phyloP scores from a whole-genome alignment of 2,888 invertebrate genomes.

The Nemapogon koenigi region DNA sequence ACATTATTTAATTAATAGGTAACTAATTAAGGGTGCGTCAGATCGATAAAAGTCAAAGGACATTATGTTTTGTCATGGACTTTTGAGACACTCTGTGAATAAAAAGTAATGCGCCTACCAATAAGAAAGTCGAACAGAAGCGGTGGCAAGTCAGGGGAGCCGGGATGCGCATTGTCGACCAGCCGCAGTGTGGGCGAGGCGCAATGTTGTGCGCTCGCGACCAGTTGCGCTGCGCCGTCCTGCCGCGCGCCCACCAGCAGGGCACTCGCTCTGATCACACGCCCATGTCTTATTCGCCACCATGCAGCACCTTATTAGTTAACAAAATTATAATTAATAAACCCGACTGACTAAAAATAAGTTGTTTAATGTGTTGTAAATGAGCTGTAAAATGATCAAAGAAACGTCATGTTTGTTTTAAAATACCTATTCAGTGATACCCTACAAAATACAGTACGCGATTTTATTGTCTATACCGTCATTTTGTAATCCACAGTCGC shows the following conservation, averaged over 20 bases:
- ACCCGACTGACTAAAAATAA: neutral
- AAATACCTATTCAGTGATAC: too few relatives aligned
- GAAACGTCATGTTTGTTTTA: too few relatives aligned
- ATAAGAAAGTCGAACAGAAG: slow-evolving; percentile 39
- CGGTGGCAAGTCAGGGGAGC: slow-evolving; percentile 29
- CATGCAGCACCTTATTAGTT: slow-evolving; percentile 50
- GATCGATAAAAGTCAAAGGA: too few relatives aligned
- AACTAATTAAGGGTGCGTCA: too few relatives aligned
- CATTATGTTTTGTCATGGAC: too few relatives aligned
- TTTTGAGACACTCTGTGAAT: too few relatives aligned
- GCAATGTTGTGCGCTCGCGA: slow-evolving; percentile 43
- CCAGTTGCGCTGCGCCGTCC: slow-evolving; percentile 36
- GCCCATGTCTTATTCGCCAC: slow-evolving; percentile 33
- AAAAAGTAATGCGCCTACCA: slow-evolving; percentile 24
- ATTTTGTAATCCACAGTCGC: too few relatives aligned
- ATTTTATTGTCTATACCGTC: too few relatives aligned
- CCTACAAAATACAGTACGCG: too few relatives aligned
- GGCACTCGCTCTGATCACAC: slow-evolving; percentile 27
- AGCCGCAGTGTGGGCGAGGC: slow-evolving; percentile 32
- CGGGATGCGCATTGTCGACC: slow-evolving; percentile 28
- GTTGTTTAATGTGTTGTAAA: neutral
- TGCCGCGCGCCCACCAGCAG: slow-evolving; percentile 33
- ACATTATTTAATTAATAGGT: too few relatives aligned
- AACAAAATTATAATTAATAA: neutral
- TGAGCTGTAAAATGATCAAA: too few relatives aligned